Evolutionary conservation across 2,797 vertebrate species (phyloP).

Genomic region (Sebastes trivittatus): DNA sequence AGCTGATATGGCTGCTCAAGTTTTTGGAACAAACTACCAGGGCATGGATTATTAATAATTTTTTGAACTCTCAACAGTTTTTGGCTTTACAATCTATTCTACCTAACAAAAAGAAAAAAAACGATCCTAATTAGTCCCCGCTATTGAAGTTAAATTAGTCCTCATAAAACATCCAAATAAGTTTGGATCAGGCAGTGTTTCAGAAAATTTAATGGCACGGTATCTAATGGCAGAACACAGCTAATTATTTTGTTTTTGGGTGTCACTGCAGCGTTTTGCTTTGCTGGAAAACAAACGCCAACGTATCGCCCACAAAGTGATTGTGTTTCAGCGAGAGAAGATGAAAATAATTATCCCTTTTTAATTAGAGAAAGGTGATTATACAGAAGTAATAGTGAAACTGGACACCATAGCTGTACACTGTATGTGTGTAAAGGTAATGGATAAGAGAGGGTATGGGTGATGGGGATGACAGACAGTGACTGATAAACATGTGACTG

Average conservation of each 20-base stretch:
- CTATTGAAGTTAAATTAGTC: slow-evolving; percentile 42
- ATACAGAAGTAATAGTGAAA: background rate
- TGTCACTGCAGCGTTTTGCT: slow-evolving; percentile 3
- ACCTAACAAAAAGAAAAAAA: background rate
- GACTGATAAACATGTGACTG: background rate
- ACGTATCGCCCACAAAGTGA: slow-evolving; percentile 1
- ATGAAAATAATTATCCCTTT: slow-evolving; percentile 18
- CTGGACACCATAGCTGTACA: background rate
- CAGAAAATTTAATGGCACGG: slow-evolving; percentile 19
- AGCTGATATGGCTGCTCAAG: background rate
- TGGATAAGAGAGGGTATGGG: background rate
- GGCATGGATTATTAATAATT: background rate
- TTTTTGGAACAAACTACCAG: background rate
- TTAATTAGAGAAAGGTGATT: slow-evolving; percentile 12
- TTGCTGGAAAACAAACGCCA: slow-evolving; percentile 13
- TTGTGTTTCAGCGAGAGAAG: background rate
- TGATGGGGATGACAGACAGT: background rate
- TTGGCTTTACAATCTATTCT: background rate
- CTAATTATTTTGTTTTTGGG: slow-evolving; percentile 40
- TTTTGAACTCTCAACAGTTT: background rate
- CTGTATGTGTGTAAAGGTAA: background rate
- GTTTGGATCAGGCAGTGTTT: slow-evolving; percentile 30
- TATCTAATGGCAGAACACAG: slow-evolving; percentile 10
- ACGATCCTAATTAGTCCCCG: slow-evolving; percentile 31
- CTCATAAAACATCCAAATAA: slow-evolving; percentile 32